These are phyloP conservation scores for Musca domestica DNA, from an alignment of 1,140 invertebrate genomes.

Conservation along the genomic window DNA sequence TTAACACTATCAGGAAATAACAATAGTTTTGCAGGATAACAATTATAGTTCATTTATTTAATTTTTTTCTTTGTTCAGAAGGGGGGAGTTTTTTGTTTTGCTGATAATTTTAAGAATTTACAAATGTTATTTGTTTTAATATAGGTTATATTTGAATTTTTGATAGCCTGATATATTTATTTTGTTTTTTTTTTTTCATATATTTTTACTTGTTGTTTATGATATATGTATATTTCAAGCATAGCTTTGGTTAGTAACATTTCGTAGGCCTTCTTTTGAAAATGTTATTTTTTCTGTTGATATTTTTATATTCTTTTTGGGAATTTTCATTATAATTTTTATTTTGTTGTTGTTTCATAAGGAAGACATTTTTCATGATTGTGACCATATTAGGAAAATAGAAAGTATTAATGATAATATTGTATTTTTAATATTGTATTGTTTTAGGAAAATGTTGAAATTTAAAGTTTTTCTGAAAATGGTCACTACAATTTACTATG, in stretches of 20 bases:
- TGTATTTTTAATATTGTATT: too few species aligned
- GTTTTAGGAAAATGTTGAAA: too few species aligned
- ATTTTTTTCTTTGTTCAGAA: not conserved
- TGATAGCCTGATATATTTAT: conserved; percentile 6
- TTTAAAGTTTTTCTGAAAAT: not conserved
- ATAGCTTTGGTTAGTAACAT: conserved; percentile 6
- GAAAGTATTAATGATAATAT: not conserved
- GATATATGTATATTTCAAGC: not conserved
- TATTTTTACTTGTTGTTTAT: not conserved
- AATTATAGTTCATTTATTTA: conserved; percentile 18
- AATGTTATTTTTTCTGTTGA: conserved; percentile 1
- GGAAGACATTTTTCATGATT: conserved; percentile 55
- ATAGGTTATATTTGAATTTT: not conserved
- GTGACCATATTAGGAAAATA: conserved; percentile 43
- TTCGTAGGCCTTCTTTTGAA: conserved; percentile 7
- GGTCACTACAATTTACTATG: conserved; percentile 4
- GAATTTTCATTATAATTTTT: conserved; percentile 2
- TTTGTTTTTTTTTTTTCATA: not conserved
- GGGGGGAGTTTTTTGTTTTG: not conserved
- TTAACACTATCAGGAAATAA: conserved; percentile 15
- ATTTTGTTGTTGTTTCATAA: conserved; percentile 46
- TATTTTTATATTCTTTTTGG: not conserved
- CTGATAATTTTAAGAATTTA: not conserved
- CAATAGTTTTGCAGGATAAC: conserved; percentile 3
- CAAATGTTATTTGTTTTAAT: not conserved